Evolutionary conservation across 2,113 vertebrate genomes (phyloP), one percentile per base, ranked within the genome.

Genomic region (Asarcornis scutulata): DNA sequence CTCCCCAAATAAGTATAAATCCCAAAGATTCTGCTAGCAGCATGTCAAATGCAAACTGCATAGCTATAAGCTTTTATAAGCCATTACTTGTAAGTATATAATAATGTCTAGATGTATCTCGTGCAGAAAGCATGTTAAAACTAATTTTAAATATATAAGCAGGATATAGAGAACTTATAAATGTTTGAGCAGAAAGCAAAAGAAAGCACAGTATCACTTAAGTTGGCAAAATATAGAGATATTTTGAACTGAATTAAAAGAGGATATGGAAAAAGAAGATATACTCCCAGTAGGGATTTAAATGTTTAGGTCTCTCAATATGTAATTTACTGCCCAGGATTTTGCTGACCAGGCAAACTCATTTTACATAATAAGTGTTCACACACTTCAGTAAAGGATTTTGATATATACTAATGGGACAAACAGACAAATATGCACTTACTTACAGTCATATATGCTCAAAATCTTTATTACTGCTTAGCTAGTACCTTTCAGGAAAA

Each of bases 221-320:
- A 23, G 17, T 0, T 78, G 44, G 7, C 17, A 75, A 25, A 86
- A 74, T 12, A 66, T 10, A 86, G 50, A 80, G 31, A 29, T 1
- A 29, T 79, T 87, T 50, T 75, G 18, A 86, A 90, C 42, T 86
- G 32, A 90, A 93, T 86, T 42, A 83, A 81, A 83, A 75, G 64
- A 17, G 48, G 27, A 67, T 7, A 44, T 17, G 12, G 29, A 68
- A 81, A 68, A 77, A 78, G 27, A 63, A 71, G 7, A 42, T 29
- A 40, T 7, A 55, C 3, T 56, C 14, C 62, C 5, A 76, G 48
- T 8, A 77, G 16, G 38, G 4, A 48, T 78, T 36, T 52, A 84
- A 75, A 48, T 42, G 13, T 13, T 75, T 82, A 89, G 36, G 44
- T 60, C 17, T 85, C n/a, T 42, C 29, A 34, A 11, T 36, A 77